phyloP scores from a whole-genome alignment of 2,888 invertebrate species.

The Meiosimyza decipiens region DNA sequence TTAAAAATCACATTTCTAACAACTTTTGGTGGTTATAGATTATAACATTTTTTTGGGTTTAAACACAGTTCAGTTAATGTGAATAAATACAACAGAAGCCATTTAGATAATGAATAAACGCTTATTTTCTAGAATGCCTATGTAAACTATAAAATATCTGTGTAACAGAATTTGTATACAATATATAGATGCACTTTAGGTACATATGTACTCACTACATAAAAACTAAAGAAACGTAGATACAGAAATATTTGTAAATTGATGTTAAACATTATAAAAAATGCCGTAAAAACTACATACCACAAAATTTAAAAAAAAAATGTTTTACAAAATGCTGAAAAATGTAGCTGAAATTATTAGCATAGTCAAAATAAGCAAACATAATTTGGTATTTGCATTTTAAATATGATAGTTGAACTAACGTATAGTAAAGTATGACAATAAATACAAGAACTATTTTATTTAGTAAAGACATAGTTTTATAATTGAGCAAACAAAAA shows the following conservation, averaged over 20 bases:
- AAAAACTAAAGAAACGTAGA: neutral
- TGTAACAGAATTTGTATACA: neutral
- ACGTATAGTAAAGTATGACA: neutral
- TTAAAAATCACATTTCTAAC: too few relatives aligned
- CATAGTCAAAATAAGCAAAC: neutral
- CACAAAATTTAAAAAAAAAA: neutral
- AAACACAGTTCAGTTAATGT: too few relatives aligned
- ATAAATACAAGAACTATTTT: neutral
- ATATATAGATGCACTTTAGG: neutral
- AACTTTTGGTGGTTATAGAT: too few relatives aligned
- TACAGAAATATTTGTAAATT: slow-evolving; percentile 15
- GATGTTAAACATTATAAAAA: slow-evolving; percentile 13
- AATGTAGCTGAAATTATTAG: slow-evolving; percentile 11
- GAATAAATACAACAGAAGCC: neutral
- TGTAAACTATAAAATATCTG: slow-evolving; percentile 1
- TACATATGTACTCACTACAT: neutral
- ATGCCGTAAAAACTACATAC: neutral
- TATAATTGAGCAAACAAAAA: neutral
- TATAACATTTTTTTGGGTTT: too few relatives aligned
- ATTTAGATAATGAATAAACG: slow-evolving; percentile 21
- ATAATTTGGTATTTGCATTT: too few relatives aligned
- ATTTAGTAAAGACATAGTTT: slow-evolving; percentile 15
- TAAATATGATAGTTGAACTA: too few relatives aligned
- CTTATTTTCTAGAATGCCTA: slow-evolving; percentile 34
- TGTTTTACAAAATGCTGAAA: slow-evolving; percentile 3